Evolutionary conservation across 2,888 invertebrate species (phyloP), one percentile per base, ranked within the genome.

Genomic region (Chirona hameri): DNA sequence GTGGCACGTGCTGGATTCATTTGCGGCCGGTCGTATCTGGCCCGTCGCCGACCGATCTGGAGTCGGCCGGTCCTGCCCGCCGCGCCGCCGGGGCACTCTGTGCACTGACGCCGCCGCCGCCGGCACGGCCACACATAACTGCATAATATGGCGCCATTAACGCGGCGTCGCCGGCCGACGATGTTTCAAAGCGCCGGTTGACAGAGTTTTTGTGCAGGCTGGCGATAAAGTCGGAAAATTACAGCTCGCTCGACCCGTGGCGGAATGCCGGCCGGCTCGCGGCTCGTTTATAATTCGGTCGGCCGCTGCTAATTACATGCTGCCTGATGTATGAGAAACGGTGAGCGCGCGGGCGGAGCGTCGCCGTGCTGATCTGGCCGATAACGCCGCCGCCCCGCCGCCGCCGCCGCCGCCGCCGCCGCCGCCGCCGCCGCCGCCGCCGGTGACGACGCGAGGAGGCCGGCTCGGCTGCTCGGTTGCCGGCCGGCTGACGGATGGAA

Each of bases 131-230:
- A 24, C 24, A 24, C 39, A 76, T 76, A 21, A 39, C 76, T 76
- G 46, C 76, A 46, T 76, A 76, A 76, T 76, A 39, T 10, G 31
- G 76, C 46, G 10, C 24, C 31, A 72, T 72, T 39, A 46, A 12
- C 52, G 21, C 46, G 31, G 2, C 76, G 31, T 52, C 10, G 24
- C 15, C 39, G 76, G 24, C 76, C 12, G 76, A 24, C 76, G 12
- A 12, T 39, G 76, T 76, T 46, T 76, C 76, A 76, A 24, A 39
- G 46, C 39, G 76, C 39, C 76, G 46, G 76, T 76, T 76, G 76
- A 76, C 76, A 76, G 76, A 76, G 76, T 76, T 76, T 76, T 76
- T 76, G 76, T 76, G 76, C n/a, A 29, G 31, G 31, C 31, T 31
- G 27, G 72, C 72, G 31, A 72, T 72, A 72, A 72, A 72, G 72